These are phyloP conservation scores for Sinocyclocheilus rhinocerous DNA, from an alignment of 2,113 vertebrate species.

Conservation along the genomic window DNA sequence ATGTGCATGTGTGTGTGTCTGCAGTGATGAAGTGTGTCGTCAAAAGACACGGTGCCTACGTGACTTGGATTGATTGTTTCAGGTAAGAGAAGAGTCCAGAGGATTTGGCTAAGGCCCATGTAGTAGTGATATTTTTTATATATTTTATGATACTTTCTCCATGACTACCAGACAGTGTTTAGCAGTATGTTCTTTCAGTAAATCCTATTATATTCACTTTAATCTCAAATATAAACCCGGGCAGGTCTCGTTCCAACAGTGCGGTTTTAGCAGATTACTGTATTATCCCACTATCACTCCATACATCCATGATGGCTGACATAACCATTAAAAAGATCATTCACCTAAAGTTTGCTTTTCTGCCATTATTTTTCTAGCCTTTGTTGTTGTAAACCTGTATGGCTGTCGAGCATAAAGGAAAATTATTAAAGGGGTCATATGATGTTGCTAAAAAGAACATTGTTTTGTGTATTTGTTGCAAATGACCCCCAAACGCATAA, in stretches of 20 bases:
- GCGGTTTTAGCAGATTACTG: neutral
- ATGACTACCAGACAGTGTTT: slow-evolving; percentile 28
- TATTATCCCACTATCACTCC: neutral
- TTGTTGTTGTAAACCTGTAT: neutral
- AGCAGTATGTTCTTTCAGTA: slow-evolving; percentile 5
- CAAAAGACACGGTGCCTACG: slow-evolving; percentile 32
- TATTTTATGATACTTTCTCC: slow-evolving; percentile 11
- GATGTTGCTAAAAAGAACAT: no score
- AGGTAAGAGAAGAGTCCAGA: slow-evolving; percentile 27
- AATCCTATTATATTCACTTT: slow-evolving; percentile 8
- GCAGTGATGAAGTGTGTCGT: slow-evolving; percentile 20
- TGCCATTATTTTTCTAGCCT: neutral
- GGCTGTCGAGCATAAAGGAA: neutral
- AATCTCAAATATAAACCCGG: slow-evolving; percentile 8
- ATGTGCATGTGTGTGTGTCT: slow-evolving; percentile 13
- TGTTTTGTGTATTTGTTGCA: no score
- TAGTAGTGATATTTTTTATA: neutral
- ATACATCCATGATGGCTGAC: slow-evolving; percentile 20
- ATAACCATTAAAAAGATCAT: neutral
- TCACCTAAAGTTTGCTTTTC: neutral
- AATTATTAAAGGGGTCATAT: neutral
- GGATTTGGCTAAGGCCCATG: slow-evolving; percentile 2
- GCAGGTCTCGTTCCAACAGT: neutral
- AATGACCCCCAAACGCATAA: no score
- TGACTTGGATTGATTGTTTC: slow-evolving; percentile 45